phyloP scores from a whole-genome alignment of 2,888 invertebrate species.

The Conus canariensis region DNA sequence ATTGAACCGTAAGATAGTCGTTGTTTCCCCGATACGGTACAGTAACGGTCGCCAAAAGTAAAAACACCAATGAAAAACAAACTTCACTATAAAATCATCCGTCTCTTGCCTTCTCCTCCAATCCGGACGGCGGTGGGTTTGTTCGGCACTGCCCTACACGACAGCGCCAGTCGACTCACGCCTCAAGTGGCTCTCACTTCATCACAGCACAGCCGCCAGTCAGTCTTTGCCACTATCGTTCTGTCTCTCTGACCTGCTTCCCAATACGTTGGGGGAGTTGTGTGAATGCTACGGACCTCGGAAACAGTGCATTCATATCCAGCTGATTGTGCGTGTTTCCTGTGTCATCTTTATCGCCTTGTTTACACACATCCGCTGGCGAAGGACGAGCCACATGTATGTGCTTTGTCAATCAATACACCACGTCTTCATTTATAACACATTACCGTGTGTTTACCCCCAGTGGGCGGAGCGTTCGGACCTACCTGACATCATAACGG shows the following conservation, averaged over 20 bases:
- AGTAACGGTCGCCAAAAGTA: too few species aligned
- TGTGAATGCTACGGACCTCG: too few species aligned
- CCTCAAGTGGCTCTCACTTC: slow-evolving; percentile 1
- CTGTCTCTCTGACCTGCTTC: neutral
- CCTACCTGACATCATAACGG: too few species aligned
- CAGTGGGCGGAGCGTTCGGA: neutral
- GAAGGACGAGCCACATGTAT: neutral
- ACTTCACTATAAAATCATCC: too few species aligned
- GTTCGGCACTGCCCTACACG: neutral
- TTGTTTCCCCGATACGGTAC: too few species aligned
- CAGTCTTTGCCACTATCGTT: neutral
- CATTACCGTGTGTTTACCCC: neutral
- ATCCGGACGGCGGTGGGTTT: neutral
- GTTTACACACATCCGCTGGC: neutral
- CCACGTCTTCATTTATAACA: neutral
- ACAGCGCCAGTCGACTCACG: neutral
- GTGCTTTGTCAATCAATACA: neutral
- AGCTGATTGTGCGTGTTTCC: too few species aligned
- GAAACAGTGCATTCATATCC: too few species aligned
- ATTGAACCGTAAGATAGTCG: too few species aligned
- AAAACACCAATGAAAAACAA: too few species aligned
- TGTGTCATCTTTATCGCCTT: neutral
- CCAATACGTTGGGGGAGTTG: too few species aligned
- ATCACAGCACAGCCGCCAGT: neutral
- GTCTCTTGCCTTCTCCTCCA: too few species aligned